Evolutionary conservation across 2,888 invertebrate species (phyloP), one percentile per base, ranked within the genome.

Genomic region (Linnaemya tessellans): DNA sequence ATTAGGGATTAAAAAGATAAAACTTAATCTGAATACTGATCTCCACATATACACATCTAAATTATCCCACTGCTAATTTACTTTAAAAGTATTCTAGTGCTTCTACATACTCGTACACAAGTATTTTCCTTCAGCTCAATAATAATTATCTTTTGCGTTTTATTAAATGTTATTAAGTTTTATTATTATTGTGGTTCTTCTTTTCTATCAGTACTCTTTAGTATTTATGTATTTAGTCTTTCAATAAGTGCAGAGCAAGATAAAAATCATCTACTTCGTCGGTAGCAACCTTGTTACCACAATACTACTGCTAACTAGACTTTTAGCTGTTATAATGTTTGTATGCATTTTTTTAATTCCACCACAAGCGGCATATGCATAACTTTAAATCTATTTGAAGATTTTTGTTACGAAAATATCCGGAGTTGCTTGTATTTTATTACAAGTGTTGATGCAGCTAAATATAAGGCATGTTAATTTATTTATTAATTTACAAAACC

Each of bases 121-220:
- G n/a, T n/a, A 30, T 51, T 51, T 25, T 54, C 8, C 10, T 49
- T 5, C 25, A 10, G 8, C 62, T 60, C 60, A 60, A 7, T 18
- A 60, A 7, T 18, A 35, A 35, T n/a, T n/a, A 58, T 56, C 25
- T 13, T 60, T 64, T 56, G 54, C 62, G 18, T 11, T 56, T 79
- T 71, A 80, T 56, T 73, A 73, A 80, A 80, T 58, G 41, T 56
- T 65, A 73, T 67, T 80, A 25, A 41, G 2, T 30, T 51, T 73
- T 60, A 18, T 46, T 73, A 56, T 30, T 43, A 41, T 70, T 8
- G 38, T 43, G 18, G 18, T 71, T 71, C 4, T 22, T 25, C 18
- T 30, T 22, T 9, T 56, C 56, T 43, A 5, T 0, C 46, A 43
- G 11, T 9, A 58, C 30, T 13, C 35, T 71, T 56, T 65, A 46